These are phyloP conservation scores for Lophius piscatorius DNA, from an alignment of 2,113 vertebrate genomes.

Conservation along the genomic window DNA sequence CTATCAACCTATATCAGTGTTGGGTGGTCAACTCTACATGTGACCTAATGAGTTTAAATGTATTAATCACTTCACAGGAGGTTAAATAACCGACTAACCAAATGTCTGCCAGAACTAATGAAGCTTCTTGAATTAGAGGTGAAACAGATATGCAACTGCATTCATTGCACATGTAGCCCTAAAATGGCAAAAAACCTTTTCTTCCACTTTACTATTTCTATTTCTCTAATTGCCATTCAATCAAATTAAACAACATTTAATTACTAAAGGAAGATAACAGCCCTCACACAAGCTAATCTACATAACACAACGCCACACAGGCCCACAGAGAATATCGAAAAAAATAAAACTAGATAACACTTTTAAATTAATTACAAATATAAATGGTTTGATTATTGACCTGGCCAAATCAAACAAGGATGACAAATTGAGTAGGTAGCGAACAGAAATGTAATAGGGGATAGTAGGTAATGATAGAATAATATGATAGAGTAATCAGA, in stretches of 20 bases:
- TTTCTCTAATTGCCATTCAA: background rate
- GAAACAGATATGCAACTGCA: background rate
- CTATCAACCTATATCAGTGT: too few species aligned
- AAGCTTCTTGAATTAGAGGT: too few species aligned
- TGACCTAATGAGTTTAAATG: too few species aligned
- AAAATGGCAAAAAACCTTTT: background rate
- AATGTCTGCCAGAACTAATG: too few species aligned
- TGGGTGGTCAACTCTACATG: too few species aligned
- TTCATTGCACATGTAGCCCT: background rate
- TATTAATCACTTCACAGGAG: too few species aligned
- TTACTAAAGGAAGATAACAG: background rate
- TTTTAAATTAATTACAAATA: background rate
- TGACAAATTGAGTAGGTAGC: background rate
- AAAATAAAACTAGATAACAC: background rate
- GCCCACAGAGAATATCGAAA: background rate
- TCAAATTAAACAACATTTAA: background rate
- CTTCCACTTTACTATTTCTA: background rate
- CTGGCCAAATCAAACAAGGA: too few species aligned
- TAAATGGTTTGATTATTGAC: background rate
- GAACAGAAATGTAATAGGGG: background rate
- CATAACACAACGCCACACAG: background rate
- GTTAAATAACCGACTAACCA: too few species aligned
- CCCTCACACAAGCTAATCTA: background rate
- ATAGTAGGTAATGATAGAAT: background rate
- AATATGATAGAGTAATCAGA: too few species aligned